These are phyloP conservation scores for Brachyptera risi DNA, from an alignment of 2,888 invertebrate genomes.

Conservation along the genomic window DNA sequence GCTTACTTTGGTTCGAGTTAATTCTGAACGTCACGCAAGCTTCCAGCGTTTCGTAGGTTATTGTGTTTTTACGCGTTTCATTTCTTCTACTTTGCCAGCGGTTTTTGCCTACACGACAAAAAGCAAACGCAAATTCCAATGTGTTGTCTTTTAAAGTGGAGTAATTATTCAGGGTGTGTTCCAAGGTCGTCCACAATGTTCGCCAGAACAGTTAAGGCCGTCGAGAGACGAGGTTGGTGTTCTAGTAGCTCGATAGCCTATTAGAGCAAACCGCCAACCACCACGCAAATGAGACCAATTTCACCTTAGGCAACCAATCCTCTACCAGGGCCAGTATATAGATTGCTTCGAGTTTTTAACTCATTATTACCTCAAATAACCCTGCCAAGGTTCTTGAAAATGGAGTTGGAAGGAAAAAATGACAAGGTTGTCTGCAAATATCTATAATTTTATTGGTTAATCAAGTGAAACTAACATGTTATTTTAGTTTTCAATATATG, in stretches of 20 bases:
- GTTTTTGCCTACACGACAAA: too few species aligned
- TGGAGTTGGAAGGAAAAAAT: not conserved
- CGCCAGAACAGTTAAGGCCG: too few species aligned
- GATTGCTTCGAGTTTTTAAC: not conserved
- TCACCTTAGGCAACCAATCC: not conserved
- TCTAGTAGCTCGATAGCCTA: too few species aligned
- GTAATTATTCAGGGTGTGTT: slow-evolving; percentile 7
- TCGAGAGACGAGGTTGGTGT: too few species aligned
- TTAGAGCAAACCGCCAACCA: not conserved
- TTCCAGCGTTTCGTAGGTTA: too few species aligned
- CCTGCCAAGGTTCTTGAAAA: not conserved
- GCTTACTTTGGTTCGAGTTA: too few species aligned
- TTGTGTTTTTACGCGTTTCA: too few species aligned
- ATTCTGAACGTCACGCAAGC: too few species aligned
- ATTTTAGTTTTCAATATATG: not conserved
- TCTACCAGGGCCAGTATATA: slow-evolving; percentile 4
- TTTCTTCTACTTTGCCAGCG: too few species aligned
- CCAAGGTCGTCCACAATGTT: not conserved
- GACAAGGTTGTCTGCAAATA: not conserved
- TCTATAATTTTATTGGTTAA: too few species aligned
- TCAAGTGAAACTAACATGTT: slow-evolving; percentile 5
- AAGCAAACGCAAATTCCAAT: too few species aligned
- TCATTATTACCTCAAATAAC: not conserved
- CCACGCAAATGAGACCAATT: not conserved
- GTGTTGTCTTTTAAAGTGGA: too few species aligned